Evolutionary conservation across 2,888 invertebrate species (phyloP).

Genomic region (Ophioninae sp.): DNA sequence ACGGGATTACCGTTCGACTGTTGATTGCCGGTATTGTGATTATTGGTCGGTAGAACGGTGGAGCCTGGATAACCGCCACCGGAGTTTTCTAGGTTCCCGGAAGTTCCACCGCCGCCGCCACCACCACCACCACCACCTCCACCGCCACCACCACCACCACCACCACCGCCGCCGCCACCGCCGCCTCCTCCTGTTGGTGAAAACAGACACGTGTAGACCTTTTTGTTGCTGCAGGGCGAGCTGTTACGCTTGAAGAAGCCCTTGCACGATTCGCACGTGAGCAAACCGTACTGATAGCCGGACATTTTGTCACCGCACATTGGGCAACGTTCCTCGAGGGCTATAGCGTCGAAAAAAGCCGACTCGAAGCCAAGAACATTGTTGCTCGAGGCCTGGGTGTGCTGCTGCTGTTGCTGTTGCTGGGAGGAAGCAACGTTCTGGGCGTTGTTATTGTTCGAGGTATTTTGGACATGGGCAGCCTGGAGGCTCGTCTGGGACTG

Average conservation of each 20-base stretch:
- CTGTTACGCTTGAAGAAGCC: conserved; percentile 87
- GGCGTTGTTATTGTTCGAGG: conserved; percentile 69
- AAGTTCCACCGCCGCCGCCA: conserved; percentile 49
- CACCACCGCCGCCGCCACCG: conserved; percentile 63
- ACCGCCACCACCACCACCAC: conserved; percentile 61
- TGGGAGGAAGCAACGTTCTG: conserved; percentile 63
- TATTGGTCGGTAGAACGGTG: conserved; percentile 65
- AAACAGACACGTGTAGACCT: conserved; percentile 87
- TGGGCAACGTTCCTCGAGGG: conserved; percentile 86
- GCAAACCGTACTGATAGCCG: conserved; percentile 89
- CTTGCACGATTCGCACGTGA: conserved; percentile 90
- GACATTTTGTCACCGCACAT: conserved; percentile 89
- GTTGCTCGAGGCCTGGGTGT: conserved; percentile 72
- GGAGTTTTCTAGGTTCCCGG: conserved; percentile 59
- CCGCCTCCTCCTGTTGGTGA: conserved; percentile 76
- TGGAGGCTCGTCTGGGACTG: conserved; percentile 66
- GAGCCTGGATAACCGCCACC: conserved; percentile 64
- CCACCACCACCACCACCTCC: conserved; percentile 56
- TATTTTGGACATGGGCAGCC: conserved; percentile 62
- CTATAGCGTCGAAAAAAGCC: conserved; percentile 81
- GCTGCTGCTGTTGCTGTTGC: conserved; percentile 82
- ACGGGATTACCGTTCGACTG: conserved; percentile 73
- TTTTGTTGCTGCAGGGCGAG: conserved; percentile 87
- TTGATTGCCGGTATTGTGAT: conserved; percentile 64
- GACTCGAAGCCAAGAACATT: conserved; percentile 81